Conservation (phyloP, 2,888 invertebrate genomes). For the Lamproptera curius region DNA sequence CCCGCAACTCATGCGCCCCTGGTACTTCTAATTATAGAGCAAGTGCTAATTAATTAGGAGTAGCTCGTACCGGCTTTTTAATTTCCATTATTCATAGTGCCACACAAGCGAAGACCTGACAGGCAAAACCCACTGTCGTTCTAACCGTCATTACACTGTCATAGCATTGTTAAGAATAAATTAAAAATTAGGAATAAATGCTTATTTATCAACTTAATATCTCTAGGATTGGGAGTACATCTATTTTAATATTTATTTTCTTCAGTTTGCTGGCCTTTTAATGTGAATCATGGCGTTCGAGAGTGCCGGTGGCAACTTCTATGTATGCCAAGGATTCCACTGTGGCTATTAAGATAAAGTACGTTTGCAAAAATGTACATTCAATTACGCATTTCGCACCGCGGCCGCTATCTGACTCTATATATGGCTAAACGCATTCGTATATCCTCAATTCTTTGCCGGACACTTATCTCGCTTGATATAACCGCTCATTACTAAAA, state of each 20-base stretch:
- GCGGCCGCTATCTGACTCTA: neutral
- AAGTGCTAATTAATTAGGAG: conserved; percentile 59
- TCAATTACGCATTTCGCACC: neutral
- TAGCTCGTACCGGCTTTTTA: conserved; percentile 23
- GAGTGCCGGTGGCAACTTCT: too few species aligned
- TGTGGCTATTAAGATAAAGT: neutral
- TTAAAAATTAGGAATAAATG: too few species aligned
- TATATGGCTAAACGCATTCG: neutral
- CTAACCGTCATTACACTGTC: too few species aligned
- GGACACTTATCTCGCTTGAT: neutral
- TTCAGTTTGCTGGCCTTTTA: too few species aligned
- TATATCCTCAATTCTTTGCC: neutral
- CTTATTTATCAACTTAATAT: too few species aligned
- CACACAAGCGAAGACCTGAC: too few species aligned
- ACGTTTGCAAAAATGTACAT: neutral
- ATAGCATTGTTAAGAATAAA: too few species aligned
- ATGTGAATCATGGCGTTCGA: too few species aligned
- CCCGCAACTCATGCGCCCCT: conserved; percentile 43
- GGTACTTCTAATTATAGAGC: conserved; percentile 57
- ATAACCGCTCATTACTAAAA: neutral
- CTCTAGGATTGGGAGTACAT: too few species aligned
- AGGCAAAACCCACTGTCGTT: conserved; percentile 1
- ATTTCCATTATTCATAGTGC: neutral
- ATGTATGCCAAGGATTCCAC: neutral
- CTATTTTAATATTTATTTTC: too few species aligned